Conservation (phyloP, 2,797 vertebrate genomes). For the Sparus aurata region DNA sequence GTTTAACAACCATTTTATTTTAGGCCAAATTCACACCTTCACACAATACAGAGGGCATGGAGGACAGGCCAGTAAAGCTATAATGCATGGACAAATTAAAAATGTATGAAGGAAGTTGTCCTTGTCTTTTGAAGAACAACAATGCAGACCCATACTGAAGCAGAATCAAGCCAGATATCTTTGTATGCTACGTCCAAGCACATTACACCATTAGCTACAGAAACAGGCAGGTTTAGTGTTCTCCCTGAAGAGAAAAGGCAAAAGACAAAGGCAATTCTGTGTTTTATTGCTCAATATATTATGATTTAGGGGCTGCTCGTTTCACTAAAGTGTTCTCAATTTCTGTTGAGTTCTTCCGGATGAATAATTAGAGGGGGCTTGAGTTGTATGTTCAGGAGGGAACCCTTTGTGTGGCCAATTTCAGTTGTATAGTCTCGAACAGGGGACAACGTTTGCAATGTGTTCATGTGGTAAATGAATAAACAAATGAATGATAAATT, state of each 20-base stretch:
- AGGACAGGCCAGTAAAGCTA: neutral
- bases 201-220: neutral
- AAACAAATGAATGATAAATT: neutral
- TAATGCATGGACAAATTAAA: neutral
- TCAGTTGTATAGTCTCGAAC: neutral
- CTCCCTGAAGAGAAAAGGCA: too few relatives aligned
- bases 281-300: constrained; percentile 10
- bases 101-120: neutral
- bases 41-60: neutral
- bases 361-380: constrained; percentile 2
- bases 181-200: neutral
- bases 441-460: neutral
- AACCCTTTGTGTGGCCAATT: neutral
- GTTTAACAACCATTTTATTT: too few relatives aligned
- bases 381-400: neutral
- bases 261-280: neutral
- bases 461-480: neutral
- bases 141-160: neutral
- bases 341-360: neutral
- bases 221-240: neutral
- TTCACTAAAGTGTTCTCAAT: constrained; percentile 10
- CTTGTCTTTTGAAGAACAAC: neutral
- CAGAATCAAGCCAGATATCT: neutral
- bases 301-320: constrained; percentile 18
- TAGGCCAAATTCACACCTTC: neutral